Conservation (phyloP, 2,888 invertebrate genomes). For the Protonemura montana region DNA sequence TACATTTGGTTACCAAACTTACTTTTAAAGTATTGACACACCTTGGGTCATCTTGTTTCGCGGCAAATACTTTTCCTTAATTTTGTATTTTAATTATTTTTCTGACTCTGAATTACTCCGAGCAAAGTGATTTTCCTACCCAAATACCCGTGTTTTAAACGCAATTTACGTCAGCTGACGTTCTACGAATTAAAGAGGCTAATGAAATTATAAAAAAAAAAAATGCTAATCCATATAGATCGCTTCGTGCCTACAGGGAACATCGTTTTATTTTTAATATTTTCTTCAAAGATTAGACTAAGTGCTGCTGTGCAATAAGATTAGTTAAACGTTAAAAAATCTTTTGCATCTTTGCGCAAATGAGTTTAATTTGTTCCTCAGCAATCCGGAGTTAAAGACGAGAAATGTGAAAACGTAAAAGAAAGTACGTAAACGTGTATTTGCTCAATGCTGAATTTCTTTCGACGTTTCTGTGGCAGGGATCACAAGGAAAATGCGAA, state of each 20-base stretch:
- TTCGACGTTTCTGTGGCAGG: neutral
- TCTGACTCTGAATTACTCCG: neutral
- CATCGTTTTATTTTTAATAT: constrained; percentile 1
- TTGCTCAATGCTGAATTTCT: neutral
- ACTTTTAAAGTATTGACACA: too few relatives aligned
- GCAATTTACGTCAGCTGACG: neutral
- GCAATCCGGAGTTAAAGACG: neutral
- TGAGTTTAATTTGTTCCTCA: neutral
- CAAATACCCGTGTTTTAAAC: neutral
- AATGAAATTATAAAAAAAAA: neutral
- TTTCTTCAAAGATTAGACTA: constrained; percentile 19
- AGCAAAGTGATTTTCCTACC: neutral
- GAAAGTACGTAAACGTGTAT: neutral
- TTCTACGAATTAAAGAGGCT: neutral
- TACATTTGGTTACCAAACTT: too few relatives aligned
- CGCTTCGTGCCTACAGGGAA: neutral
- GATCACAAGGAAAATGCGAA: neutral
- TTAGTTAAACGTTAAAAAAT: constrained; percentile 20
- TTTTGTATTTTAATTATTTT: neutral
- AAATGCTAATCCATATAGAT: neutral
- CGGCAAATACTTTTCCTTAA: neutral
- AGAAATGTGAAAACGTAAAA: neutral
- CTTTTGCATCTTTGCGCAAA: constrained; percentile 14
- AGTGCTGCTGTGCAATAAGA: constrained; percentile 2
- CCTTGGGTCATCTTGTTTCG: too few relatives aligned